phyloP scores from a whole-genome alignment of 2,888 invertebrate species.

The Creontiades dilutus region DNA sequence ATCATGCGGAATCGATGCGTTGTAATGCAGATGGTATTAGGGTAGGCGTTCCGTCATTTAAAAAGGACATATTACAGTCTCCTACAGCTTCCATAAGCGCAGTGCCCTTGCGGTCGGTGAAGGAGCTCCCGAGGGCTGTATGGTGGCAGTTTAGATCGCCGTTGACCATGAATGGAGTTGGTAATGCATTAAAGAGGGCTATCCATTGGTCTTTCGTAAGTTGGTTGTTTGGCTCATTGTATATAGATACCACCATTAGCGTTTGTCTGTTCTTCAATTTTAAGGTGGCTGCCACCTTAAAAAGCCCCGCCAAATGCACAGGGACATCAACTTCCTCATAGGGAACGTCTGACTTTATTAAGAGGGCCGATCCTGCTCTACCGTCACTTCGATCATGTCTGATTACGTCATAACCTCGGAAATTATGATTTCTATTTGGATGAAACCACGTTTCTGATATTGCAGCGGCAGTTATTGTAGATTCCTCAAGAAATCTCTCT shows the following conservation, averaged over 20 bases:
- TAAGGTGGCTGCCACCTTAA: background rate
- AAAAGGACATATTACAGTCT: background rate
- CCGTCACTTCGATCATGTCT: background rate
- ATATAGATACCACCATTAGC: background rate
- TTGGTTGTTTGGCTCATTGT: background rate
- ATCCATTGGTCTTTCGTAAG: background rate
- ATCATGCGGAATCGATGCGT: too few relatives aligned
- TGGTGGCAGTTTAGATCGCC: background rate
- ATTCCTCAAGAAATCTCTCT: background rate
- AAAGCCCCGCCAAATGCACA: background rate
- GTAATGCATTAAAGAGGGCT: background rate
- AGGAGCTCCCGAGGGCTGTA: background rate
- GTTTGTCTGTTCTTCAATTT: background rate
- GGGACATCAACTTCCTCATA: background rate
- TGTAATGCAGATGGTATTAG: background rate
- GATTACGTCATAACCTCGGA: background rate
- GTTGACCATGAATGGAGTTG: background rate
- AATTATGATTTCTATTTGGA: background rate
- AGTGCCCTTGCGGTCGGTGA: background rate
- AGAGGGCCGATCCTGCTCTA: background rate
- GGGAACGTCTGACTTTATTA: background rate
- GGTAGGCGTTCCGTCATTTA: background rate
- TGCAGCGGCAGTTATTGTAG: background rate
- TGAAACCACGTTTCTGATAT: background rate
- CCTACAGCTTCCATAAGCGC: background rate